Evolutionary conservation across 2,888 invertebrate genomes (phyloP), one percentile per base, ranked within the genome.

Genomic region (Apeira syringaria): DNA sequence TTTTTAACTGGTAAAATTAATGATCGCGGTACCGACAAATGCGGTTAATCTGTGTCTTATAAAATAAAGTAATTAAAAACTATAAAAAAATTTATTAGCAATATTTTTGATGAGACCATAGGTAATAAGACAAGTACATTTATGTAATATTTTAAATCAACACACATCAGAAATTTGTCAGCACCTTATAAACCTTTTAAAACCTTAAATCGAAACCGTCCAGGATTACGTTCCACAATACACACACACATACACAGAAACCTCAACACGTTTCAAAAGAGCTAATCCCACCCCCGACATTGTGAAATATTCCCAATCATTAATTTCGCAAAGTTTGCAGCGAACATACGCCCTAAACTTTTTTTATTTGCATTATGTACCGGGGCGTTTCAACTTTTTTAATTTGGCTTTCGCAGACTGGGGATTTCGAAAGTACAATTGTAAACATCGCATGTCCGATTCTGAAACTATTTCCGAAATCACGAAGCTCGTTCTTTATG

Each of bases 361-460:
- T 67, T 64, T 70, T 63, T 67, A 64, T 73, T 72, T 68, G 62
- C 68, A 64, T 64, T 59, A 63, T 53, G 63, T 59, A 56, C 50
- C 53, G 55, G 53, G 61, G 59, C 59, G 69, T 61, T 71, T 60
- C 63, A 84, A 84, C 80, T 84, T 86, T 86, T 86, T 86, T 82
- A 85, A 84, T 86, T 76, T 80, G 66, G 69, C 59, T 47, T 31
- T 13, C 45, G 33, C 49, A 48, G 50, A 47, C 36, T 31, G 20
- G 22, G 37, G 28, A 36, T 30, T 34, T 29, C 18, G 39, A 36
- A 41, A 33, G 41, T 26, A 37, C 41, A 33, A 38, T 41, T 40
- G 46, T 47, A 47, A 38, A 47, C 41, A 47, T 41, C 33, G 37
- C 41, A 41, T 47, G 47, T 47, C 47, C 47, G 34, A 38, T 38